A percentile compares a stretch with the other conserved stretches of the same genome.
Evolutionary conservation across 1,140 invertebrate species (phyloP).

Genomic region (Marisa cornuarietis): DNA sequence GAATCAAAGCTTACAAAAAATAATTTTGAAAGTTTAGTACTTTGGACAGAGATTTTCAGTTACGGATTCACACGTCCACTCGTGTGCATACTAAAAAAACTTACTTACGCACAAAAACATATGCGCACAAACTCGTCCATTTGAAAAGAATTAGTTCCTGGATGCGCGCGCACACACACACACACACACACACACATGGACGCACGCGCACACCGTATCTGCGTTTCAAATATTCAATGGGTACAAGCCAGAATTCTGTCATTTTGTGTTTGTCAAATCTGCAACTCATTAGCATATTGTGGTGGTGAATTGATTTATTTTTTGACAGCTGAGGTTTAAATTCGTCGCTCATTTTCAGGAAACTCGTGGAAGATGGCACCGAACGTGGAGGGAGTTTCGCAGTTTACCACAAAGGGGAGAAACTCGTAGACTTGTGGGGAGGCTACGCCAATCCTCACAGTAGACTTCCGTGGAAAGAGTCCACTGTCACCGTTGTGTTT

Average conservation of each 20-base stretch:
- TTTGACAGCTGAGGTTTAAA: background rate
- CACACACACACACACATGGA: too few relatives aligned
- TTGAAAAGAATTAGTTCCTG: too few relatives aligned
- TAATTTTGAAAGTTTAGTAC: too few relatives aligned
- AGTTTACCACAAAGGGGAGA: constrained; percentile 43
- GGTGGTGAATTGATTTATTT: background rate
- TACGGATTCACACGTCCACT: too few relatives aligned
- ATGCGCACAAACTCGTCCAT: too few relatives aligned
- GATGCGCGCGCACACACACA: too few relatives aligned
- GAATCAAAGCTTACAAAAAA: too few relatives aligned
- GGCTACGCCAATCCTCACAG: constrained; percentile 60
- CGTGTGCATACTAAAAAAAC: too few relatives aligned
- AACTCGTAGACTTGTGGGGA: constrained; percentile 63
- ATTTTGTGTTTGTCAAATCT: background rate
- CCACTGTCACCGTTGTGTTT: constrained; percentile 37
- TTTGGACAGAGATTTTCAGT: too few relatives aligned
- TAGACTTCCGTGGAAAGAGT: constrained; percentile 40
- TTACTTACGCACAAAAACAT: too few relatives aligned
- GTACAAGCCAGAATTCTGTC: background rate
- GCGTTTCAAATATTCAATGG: too few relatives aligned
- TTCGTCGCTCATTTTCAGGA: constrained; percentile 28
- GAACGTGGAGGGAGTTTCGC: constrained; percentile 38
- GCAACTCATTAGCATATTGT: background rate
- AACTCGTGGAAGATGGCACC: constrained; percentile 29
- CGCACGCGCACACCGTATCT: too few relatives aligned